Evolutionary conservation across 2,888 invertebrate genomes (phyloP), one percentile per base, ranked within the genome.

Genomic region (Morpho achilles): DNA sequence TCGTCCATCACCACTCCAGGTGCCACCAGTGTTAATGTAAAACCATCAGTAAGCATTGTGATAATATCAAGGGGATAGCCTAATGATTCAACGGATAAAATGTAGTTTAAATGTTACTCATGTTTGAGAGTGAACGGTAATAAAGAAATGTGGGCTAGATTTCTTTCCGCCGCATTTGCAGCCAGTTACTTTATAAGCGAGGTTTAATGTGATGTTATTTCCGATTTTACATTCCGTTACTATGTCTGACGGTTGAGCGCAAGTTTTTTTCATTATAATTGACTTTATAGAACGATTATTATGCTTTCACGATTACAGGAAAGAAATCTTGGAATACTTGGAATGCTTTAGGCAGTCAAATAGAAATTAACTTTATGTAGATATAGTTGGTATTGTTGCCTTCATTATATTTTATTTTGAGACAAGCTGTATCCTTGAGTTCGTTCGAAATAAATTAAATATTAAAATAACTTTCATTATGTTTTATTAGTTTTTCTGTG

Each of bases 111-210:
- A 32, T 44, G 44, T 53, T 41, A 53, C 49, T 52, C 16, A 55
- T 43, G 46, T 57, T 62, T 56, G 62, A 60, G 59, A 64, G 60
- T 60, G 47, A 56, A 50, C 62, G 58, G 58, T 52, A 50, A 45
- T 44, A 55, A 49, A 59, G 54, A 53, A 57, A 58, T 57, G 58
- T 59, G 50, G 56, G 61, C 62, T 49, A 54, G 66, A 60, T 66
- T 64, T 64, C 62, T 66, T 62, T 66, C 64, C 64, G 64, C 59
- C 61, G 53, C 42, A 58, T 48, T 57, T 32, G 45, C 52, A 56
- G 32, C 50, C 47, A 56, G 49, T 58, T 58, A 45, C 58, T 57
- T 56, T 61, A 61, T 59, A 62, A 54, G 62, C 47, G 54, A 42
- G 42, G 23, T 57, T 62, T 56, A 59, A 62, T 59, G 51, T 50